Evolutionary conservation across 2,888 invertebrate genomes (phyloP).

Genomic region (Epinotia ramella): DNA sequence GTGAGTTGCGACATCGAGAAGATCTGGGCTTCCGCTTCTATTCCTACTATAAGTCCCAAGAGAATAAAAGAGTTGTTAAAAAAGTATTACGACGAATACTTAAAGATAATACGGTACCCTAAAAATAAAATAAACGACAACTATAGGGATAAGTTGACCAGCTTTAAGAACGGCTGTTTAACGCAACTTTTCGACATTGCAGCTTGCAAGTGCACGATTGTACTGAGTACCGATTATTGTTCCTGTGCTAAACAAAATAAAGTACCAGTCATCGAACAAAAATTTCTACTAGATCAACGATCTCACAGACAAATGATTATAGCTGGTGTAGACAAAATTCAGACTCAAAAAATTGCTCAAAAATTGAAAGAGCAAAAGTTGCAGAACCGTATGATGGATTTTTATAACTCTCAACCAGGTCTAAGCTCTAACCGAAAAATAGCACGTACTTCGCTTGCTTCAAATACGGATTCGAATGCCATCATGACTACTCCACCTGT

Average conservation of each 20-base stretch:
- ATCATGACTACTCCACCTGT: no score
- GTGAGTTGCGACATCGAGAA: constrained; percentile 4
- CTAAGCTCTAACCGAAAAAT: background rate
- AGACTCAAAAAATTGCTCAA: constrained; percentile 9
- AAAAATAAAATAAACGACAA: background rate
- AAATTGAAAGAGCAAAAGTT: constrained; percentile 18
- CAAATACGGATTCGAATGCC: no score
- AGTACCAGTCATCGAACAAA: background rate
- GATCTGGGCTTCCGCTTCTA: constrained; percentile 13
- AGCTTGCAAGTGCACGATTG: background rate
- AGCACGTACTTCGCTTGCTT: no score
- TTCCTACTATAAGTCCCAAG: constrained; percentile 6
- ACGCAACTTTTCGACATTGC: background rate
- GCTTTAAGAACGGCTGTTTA: no score
- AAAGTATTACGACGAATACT: constrained; percentile 8
- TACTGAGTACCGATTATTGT: background rate
- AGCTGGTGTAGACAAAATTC: constrained; percentile 10
- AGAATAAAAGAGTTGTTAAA: constrained; percentile 15
- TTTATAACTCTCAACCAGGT: background rate
- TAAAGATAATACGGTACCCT: constrained; percentile 5
- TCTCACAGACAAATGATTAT: no score
- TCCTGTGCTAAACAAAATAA: constrained; percentile 4
- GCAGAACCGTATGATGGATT: background rate
- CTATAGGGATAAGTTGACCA: no score
- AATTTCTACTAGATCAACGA: no score